Evolutionary conservation across 1,140 invertebrate genomes (phyloP).

Genomic region (Onthophagus taurus): DNA sequence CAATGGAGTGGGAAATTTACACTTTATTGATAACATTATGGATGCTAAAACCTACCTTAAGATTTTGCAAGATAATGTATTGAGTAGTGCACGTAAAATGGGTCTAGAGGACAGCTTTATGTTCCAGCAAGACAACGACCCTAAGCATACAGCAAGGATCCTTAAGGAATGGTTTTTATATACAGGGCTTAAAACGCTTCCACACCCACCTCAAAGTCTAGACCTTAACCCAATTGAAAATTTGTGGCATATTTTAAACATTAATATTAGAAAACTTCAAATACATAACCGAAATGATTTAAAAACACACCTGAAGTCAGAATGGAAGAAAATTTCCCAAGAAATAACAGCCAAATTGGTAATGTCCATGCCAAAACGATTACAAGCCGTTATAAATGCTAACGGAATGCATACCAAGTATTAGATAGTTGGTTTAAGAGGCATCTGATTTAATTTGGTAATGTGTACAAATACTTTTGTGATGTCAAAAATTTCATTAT

Average conservation of each 20-base stretch:
- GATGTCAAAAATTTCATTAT: too few relatives aligned
- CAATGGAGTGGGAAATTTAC: too few relatives aligned
- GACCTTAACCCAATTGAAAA: conserved; percentile 3
- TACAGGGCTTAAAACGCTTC: background rate
- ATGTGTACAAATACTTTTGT: too few relatives aligned
- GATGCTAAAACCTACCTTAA: too few relatives aligned
- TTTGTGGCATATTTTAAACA: conserved; percentile 8
- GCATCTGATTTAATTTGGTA: too few relatives aligned
- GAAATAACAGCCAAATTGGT: background rate
- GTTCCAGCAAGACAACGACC: conserved; percentile 4
- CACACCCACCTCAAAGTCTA: background rate
- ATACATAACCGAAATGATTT: background rate
- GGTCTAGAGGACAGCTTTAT: background rate
- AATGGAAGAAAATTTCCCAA: conserved; percentile 1
- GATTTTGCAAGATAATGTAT: too few relatives aligned
- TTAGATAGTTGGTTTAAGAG: too few relatives aligned
- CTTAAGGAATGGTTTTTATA: background rate
- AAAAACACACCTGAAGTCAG: background rate
- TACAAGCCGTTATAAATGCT: background rate
- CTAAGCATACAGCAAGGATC: background rate
- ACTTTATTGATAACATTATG: too few relatives aligned
- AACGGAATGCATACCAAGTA: too few relatives aligned
- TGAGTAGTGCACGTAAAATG: too few relatives aligned
- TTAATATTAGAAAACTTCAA: background rate
- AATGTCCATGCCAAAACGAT: background rate